Evolutionary conservation across 2,888 invertebrate species (phyloP), one percentile per base, ranked within the genome.

Genomic region (Dilophus febrilis): DNA sequence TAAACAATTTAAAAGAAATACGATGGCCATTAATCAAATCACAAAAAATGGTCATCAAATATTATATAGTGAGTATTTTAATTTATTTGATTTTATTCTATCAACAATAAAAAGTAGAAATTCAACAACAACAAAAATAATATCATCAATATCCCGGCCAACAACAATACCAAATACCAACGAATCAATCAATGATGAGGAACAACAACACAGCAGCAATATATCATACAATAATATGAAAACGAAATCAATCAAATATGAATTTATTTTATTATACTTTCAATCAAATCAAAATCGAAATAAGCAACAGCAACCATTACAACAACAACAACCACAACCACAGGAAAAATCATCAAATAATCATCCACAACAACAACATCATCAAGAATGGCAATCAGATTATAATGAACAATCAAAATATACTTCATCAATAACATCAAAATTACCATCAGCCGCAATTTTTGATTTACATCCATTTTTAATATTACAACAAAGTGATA

Each of bases 251-350:
- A 31, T 35, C 31, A 57, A 57, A 50, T 63, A 55, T 45, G 62
- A 63, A 53, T 63, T 63, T 43, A 51, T 63, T 35, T 59, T 63
- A 6, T 49, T 63, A 35, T 61, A 63, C 47, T 54, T 63, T 35
- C 30, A 44, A 32, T 29, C 22, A 22, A 22, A 32, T 41, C 34
- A 27, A 39, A n/a, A 35, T 32, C 16, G 19, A 26, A 8, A n/a
- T 16, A 17, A 28, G 36, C 14, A 26, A 16, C 18, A 40, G 28
- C 19, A 29, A 28, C 27, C 30, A 8, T 19, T 7, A 8, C 10
- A 26, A 8, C 26, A 37, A 37, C 27, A 7, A 6, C n/a, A n/a
- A n/a, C n/a, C n/a, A n/a, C n/a, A n/a, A n/a, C n/a, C n/a, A n/a
- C 6, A 27, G 6, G 27, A 11, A 27, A 6, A 27, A 27, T 27